phyloP scores from a whole-genome alignment of 2,113 vertebrate species.

The Taxidea taxus region DNA sequence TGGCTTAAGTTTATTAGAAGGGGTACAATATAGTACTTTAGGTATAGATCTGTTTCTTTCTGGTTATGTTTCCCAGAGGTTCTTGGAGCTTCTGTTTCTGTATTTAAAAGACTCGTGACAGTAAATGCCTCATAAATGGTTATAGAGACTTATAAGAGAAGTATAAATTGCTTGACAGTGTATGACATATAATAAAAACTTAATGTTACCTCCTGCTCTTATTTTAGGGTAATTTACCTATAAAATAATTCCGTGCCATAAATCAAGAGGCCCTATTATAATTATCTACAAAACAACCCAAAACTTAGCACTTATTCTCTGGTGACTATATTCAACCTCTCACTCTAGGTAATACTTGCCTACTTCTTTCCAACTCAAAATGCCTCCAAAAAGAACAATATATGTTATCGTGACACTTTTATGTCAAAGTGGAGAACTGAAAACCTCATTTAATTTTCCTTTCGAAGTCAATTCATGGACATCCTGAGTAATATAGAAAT shows the following conservation, averaged over 20 bases:
- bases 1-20: not conserved
- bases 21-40: not conserved
- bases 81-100: not conserved
- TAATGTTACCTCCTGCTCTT: not conserved
- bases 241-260: not conserved
- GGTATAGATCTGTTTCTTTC: not conserved
- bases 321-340: not conserved
- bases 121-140: too few relatives aligned
- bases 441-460: constrained; percentile 6
- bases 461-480: not conserved
- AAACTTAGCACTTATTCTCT: not conserved
- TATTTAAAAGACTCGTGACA: not conserved
- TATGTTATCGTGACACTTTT: not conserved
- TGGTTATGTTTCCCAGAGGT: not conserved
- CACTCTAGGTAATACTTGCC: not conserved
- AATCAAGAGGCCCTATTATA: not conserved
- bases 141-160: not conserved
- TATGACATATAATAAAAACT: not conserved
- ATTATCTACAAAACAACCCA: not conserved
- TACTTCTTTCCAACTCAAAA: not conserved
- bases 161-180: not conserved
- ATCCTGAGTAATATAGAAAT: not conserved
- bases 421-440: not conserved
- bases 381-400: not conserved
- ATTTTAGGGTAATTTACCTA: not conserved